phyloP scores from a whole-genome alignment of 2,797 vertebrate genomes.

The Steatocranus sp. region DNA sequence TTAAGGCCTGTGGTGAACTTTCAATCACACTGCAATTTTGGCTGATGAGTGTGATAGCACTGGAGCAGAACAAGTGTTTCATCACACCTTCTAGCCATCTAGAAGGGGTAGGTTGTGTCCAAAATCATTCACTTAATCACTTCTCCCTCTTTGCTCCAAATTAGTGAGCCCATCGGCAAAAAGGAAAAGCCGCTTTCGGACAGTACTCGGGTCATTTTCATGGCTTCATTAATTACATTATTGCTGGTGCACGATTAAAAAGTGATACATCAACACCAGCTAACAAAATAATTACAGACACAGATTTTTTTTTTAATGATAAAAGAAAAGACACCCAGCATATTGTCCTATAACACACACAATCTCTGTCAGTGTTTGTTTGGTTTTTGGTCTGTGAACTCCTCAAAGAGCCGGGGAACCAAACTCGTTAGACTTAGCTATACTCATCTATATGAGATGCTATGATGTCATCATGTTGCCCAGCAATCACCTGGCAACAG shows the following conservation, averaged over 20 bases:
- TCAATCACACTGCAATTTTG: constrained; percentile 35
- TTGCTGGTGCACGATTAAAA: neutral
- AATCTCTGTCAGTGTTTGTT: neutral
- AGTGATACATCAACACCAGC: neutral
- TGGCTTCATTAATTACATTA: neutral
- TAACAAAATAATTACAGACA: neutral
- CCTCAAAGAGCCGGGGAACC: neutral
- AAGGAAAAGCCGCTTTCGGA: neutral
- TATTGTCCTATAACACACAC: rapidly evolving
- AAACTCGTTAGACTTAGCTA: neutral
- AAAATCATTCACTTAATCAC: neutral
- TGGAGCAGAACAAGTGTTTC: constrained; percentile 12
- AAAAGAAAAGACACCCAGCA: neutral
- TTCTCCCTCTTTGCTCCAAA: neutral
- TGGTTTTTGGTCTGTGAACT: neutral
- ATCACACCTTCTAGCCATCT: neutral
- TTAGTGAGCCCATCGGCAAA: neutral
- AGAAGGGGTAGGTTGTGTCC: neutral
- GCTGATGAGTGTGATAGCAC: constrained; percentile 40
- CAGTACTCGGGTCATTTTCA: neutral
- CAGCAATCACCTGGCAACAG: neutral
- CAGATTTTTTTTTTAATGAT: neutral
- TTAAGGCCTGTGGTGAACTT: constrained; percentile 26
- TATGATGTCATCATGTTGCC: neutral
- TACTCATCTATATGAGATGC: neutral